A percentile compares a stretch with the other conserved stretches of the same genome.
Evolutionary conservation across 2,888 invertebrate genomes (phyloP).

Genomic region (Cephus rjabovi): DNA sequence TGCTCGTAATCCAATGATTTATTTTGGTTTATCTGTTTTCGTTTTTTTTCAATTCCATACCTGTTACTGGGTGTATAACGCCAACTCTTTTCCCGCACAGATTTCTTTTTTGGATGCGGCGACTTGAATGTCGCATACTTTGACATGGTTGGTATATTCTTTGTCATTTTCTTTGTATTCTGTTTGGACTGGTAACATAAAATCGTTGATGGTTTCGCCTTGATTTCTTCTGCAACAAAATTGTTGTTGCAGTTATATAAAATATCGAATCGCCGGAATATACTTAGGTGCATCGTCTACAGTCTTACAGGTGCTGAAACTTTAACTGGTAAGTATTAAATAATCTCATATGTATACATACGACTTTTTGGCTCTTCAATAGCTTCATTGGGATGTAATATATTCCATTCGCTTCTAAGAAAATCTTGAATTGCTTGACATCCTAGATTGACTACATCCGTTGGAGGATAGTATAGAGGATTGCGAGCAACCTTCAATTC

Average conservation of each 20-base stretch:
- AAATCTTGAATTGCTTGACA: slow-evolving; percentile 64
- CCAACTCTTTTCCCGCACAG: slow-evolving; percentile 38
- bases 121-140: background rate
- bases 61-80: slow-evolving; percentile 55
- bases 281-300: too few relatives aligned
- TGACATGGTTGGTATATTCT: background rate
- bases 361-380: background rate
- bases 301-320: background rate
- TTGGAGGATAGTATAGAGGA: slow-evolving; percentile 72
- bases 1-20: background rate
- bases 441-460: slow-evolving; percentile 70
- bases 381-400: slow-evolving; percentile 48
- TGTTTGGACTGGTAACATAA: slow-evolving; percentile 42
- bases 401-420: slow-evolving; percentile 62
- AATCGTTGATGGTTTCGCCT: slow-evolving; percentile 42
- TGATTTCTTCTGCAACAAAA: slow-evolving; percentile 26
- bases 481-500: slow-evolving; percentile 74
- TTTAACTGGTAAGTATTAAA: background rate
- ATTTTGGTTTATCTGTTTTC: slow-evolving; percentile 2
- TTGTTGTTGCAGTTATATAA: background rate
- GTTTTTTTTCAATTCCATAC: slow-evolving; percentile 38
- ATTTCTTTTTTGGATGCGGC: slow-evolving; percentile 25
- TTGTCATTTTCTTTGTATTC: slow-evolving; percentile 20
- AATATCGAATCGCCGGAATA: too few relatives aligned
- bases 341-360: background rate